Evolutionary conservation across 23 tunicate genomes (phyloP).

Genomic region (Phallusia fumigata): DNA sequence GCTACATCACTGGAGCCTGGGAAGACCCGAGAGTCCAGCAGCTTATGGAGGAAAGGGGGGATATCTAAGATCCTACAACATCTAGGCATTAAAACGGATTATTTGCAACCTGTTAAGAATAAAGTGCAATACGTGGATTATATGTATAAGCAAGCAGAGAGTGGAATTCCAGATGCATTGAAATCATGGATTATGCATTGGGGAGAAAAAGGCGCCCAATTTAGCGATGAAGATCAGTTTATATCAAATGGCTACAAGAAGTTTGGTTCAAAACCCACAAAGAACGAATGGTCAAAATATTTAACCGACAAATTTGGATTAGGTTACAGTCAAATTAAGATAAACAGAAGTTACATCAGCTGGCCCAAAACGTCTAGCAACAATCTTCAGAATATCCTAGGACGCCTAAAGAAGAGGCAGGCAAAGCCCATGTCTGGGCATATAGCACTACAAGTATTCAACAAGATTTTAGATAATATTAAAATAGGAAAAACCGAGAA

Average conservation of each 20-base stretch:
- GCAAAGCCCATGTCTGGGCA: conserved; percentile 15
- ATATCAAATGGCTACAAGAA: conserved; percentile 7
- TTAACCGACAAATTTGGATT: conserved; percentile 9
- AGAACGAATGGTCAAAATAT: conserved; percentile 15
- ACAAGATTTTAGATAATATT: not conserved
- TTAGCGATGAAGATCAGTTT: conserved; percentile 1
- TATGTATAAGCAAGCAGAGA: not conserved
- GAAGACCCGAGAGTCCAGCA: not conserved
- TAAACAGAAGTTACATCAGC: conserved; percentile 7
- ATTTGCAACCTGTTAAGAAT: conserved; percentile 2
- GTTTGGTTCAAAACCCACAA: conserved; percentile 1
- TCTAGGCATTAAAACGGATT: not conserved
- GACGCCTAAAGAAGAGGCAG: not conserved
- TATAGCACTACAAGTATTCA: conserved; percentile 1
- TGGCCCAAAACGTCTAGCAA: conserved; percentile 17
- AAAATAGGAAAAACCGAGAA: not conserved
- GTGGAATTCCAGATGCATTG: not conserved
- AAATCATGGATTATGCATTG: not conserved
- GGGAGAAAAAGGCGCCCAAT: conserved; percentile 8
- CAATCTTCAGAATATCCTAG: not conserved
- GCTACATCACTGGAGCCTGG: too few species aligned
- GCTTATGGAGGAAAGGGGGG: not conserved
- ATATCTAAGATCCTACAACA: not conserved
- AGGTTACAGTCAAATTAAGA: conserved; percentile 8
- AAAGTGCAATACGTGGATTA: not conserved